Percentiles rank a stretch among this genome's conserved stretches.
Conservation (phyloP, 2,797 vertebrate species). For the Poecilia picta region DNA sequence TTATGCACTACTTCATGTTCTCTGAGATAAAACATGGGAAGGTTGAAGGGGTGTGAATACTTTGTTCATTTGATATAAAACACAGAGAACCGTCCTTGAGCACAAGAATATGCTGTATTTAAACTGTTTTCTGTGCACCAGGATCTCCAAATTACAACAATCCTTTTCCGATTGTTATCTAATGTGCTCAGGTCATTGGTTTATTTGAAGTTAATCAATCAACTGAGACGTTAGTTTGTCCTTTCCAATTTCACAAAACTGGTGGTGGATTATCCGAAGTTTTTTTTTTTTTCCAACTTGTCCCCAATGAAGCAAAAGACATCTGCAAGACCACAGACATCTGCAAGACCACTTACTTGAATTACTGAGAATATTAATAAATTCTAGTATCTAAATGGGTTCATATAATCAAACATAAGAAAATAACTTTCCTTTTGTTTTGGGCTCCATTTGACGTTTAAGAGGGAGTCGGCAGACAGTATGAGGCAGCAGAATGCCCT, state of each 20-base stretch:
- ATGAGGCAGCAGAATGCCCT: slow-evolving; percentile 51
- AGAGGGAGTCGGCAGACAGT: slow-evolving; percentile 6
- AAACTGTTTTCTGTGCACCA: background rate
- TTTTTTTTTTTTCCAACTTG: background rate
- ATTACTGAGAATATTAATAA: background rate
- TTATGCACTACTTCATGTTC: background rate
- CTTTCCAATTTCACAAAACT: background rate
- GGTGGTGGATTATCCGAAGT: background rate
- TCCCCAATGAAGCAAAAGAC: background rate
- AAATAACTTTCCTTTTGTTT: background rate
- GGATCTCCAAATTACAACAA: background rate
- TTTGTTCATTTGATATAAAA: background rate
- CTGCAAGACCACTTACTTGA: background rate
- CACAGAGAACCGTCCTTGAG: background rate
- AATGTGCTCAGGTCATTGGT: background rate
- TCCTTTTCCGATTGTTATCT: background rate
- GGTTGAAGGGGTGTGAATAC: background rate
- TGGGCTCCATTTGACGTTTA: background rate
- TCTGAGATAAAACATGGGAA: background rate
- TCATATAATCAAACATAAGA: background rate
- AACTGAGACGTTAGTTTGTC: background rate
- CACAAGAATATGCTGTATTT: background rate
- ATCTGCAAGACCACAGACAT: background rate
- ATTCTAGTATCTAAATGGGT: background rate
- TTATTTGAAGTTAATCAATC: background rate